Evolutionary conservation across 2,888 invertebrate species (phyloP), one percentile per base, ranked within the genome.

Genomic region (Leucozona laternaria): DNA sequence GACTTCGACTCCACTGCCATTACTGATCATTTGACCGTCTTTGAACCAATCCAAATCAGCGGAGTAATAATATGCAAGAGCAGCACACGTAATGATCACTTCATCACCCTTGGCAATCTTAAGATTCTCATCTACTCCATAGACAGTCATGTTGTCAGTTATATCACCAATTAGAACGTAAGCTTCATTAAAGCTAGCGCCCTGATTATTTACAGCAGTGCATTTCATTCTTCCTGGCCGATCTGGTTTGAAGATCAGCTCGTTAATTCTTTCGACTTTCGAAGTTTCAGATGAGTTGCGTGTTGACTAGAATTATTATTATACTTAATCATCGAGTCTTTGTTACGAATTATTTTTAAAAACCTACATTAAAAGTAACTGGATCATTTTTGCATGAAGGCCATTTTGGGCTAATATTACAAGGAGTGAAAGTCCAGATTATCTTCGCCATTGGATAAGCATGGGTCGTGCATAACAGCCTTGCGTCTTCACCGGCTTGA

Each of bases 371-470:
- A 50, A 91, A 91, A 28, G 88, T 89, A 25, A 90, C 88, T 43
- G 86, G 80, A 1, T 70, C 79, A 0, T 40, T 76, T 22, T 84
- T 78, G 55, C 93, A 93, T 1, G 90, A 88, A 4, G 92, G 92
- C 92, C 93, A 92, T 45, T 90, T 89, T 0, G 92, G 91, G n/a
- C 89, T 85, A 20, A 92, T 89, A 37, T 91, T 91, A 86, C 94
- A 95, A 4, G 92, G 92, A 25, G 92, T 90, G 87, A 93, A 94
- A 10, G 88, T 90, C 95, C 95, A 96, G 5, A 91, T 90, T 7
- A 96, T 92, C 0, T 91, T 89, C 0, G 96, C 94, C n/a, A 90
- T 76, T 0, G 96, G 96, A 91, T 93, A 94, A 1, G 94, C 94
- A 17, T 92, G 91, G 1, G 94, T 94, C 10, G 89, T 89, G 89